Evolutionary conservation across 1,140 invertebrate species (phyloP).

Genomic region (Sminthurinus signatus): DNA sequence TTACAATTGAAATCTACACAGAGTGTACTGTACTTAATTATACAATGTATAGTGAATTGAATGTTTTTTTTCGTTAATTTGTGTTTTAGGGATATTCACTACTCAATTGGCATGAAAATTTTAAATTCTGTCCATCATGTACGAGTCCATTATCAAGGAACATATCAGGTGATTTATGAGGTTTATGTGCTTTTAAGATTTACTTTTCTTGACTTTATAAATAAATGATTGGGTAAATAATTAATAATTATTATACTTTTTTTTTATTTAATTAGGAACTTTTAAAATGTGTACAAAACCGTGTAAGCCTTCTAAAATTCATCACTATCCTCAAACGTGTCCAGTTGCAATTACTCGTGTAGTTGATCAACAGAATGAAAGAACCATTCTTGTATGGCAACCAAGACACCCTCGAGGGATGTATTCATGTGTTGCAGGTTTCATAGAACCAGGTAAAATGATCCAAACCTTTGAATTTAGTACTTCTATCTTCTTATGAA

Average conservation of each 20-base stretch:
- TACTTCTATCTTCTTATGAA: neutral
- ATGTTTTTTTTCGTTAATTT: no score
- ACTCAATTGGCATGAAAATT: conserved; percentile 48
- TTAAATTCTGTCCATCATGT: conserved; percentile 50
- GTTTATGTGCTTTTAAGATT: no score
- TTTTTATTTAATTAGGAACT: conserved; percentile 42
- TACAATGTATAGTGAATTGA: no score
- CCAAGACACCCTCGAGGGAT: conserved; percentile 50
- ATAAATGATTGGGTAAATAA: no score
- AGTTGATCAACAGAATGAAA: conserved; percentile 47
- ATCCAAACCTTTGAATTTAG: neutral
- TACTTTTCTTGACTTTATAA: no score
- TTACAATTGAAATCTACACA: no score
- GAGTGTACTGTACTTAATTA: no score
- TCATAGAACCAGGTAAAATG: conserved; percentile 52
- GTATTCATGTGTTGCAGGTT: conserved; percentile 56
- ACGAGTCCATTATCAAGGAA: conserved; percentile 44
- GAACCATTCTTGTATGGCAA: conserved; percentile 51
- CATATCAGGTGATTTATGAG: no score
- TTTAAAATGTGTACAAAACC: conserved; percentile 45
- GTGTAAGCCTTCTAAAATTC: conserved; percentile 42
- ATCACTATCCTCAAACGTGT: conserved; percentile 44
- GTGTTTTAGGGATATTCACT: conserved; percentile 47
- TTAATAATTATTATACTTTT: no score
- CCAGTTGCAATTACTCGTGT: conserved; percentile 56